phyloP scores from a whole-genome alignment of 2,888 invertebrate species.

The Acanthosepion esculentum region DNA sequence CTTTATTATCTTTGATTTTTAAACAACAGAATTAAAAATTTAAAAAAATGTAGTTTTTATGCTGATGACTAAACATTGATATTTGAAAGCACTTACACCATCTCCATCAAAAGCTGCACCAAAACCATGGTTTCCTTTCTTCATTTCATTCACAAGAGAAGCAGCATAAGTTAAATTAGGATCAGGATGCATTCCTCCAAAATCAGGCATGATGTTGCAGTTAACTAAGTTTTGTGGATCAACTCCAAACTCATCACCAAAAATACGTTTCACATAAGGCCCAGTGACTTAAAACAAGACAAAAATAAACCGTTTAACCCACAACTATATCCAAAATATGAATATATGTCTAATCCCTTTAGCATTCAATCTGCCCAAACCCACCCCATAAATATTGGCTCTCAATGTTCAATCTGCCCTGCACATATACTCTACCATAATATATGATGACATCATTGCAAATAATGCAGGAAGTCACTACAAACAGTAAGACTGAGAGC shows the following conservation, averaged over 20 bases:
- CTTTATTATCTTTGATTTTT: too few species aligned
- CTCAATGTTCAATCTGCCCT: too few species aligned
- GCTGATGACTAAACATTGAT: background rate
- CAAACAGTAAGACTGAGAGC: too few species aligned
- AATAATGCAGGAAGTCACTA: too few species aligned
- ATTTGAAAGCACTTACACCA: constrained; percentile 79
- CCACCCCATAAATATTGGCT: too few species aligned
- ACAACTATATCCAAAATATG: background rate
- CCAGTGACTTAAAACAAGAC: constrained; percentile 87
- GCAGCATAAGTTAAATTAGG: constrained; percentile 94
- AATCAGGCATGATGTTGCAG: constrained; percentile 89
- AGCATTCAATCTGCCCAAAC: too few species aligned
- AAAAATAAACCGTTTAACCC: background rate
- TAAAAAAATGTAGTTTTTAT: background rate
- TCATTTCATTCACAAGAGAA: constrained; percentile 83
- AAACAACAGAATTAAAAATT: too few species aligned
- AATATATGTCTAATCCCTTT: background rate
- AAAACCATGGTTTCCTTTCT: constrained; percentile 81
- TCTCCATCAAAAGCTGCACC: constrained; percentile 99
- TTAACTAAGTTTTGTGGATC: constrained; percentile 83
- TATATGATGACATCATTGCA: too few species aligned
- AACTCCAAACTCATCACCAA: constrained; percentile 89
- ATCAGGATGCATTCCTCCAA: constrained; percentile 95
- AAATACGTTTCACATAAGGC: constrained; percentile 92
- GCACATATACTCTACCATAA: too few species aligned